Evolutionary conservation across 2,888 invertebrate genomes (phyloP).

Genomic region (Eupithecia insigniata): DNA sequence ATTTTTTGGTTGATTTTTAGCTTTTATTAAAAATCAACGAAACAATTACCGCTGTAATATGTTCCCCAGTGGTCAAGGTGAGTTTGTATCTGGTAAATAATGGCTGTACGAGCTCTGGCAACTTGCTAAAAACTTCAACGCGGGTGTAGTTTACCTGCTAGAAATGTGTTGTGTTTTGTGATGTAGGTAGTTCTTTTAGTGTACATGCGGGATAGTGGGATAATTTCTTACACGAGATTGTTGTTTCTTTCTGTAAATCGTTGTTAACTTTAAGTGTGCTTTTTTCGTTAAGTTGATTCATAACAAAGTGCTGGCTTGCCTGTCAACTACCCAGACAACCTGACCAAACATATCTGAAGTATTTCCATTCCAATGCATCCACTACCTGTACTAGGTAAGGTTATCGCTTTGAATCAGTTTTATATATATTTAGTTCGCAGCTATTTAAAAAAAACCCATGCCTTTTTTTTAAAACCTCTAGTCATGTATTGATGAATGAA

Average conservation of each 20-base stretch:
- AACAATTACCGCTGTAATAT: slow-evolving; percentile 46
- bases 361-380: slow-evolving; percentile 27
- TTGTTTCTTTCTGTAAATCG: slow-evolving; percentile 3
- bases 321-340: neutral
- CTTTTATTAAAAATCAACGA: slow-evolving; percentile 47
- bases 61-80: slow-evolving; percentile 49
- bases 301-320: slow-evolving; percentile 18
- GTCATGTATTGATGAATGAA: neutral
- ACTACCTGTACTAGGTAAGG: slow-evolving; percentile 26
- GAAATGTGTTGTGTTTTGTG: slow-evolving; percentile 44
- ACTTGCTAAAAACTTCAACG: slow-evolving; percentile 21
- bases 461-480: neutral
- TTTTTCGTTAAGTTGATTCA: slow-evolving; percentile 13
- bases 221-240: slow-evolving; percentile 15
- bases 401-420: slow-evolving; percentile 3
- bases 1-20: slow-evolving; percentile 47
- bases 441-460: neutral
- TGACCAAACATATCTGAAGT: slow-evolving; percentile 1
- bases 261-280: slow-evolving; percentile 6
- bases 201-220: slow-evolving; percentile 31
- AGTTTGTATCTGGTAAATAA: slow-evolving; percentile 31
- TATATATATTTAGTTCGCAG: neutral
- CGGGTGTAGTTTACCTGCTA: slow-evolving; percentile 29
- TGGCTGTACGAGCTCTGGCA: slow-evolving; percentile 24
- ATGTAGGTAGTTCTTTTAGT: slow-evolving; percentile 17